These are phyloP conservation scores for Murina feae DNA, from an alignment of 2,113 vertebrate genomes.

Conservation along the genomic window DNA sequence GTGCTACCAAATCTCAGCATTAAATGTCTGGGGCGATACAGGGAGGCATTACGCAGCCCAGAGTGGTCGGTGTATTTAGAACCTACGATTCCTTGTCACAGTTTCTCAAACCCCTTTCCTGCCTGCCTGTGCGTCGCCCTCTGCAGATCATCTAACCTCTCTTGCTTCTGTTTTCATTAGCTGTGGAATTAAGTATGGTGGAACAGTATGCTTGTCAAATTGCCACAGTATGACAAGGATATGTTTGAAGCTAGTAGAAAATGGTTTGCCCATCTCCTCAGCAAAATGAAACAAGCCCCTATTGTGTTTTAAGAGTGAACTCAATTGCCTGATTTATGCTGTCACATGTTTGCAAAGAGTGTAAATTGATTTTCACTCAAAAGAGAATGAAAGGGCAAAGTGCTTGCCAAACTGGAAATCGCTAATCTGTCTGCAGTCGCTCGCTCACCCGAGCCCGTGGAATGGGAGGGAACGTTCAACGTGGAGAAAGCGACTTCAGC, in stretches of 20 bases:
- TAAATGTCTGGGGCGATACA: background rate
- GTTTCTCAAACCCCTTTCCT: background rate
- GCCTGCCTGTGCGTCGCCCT: background rate
- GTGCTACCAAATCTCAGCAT: background rate
- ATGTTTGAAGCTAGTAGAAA: slow-evolving; percentile 20
- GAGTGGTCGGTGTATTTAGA: background rate
- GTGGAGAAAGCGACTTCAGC: slow-evolving; percentile 60
- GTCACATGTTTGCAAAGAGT: slow-evolving; percentile 72
- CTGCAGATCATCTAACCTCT: background rate
- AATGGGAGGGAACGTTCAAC: slow-evolving; percentile 61
- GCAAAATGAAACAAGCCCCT: slow-evolving; percentile 54
- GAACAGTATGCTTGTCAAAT: slow-evolving; percentile 17
- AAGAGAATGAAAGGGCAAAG: slow-evolving; percentile 62
- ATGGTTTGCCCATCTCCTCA: slow-evolving; percentile 36
- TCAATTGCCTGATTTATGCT: slow-evolving; percentile 71
- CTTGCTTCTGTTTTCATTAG: slow-evolving; percentile 15
- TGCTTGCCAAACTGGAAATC: slow-evolving; percentile 69
- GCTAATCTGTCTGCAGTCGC: slow-evolving; percentile 64
- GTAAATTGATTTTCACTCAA: slow-evolving; percentile 71
- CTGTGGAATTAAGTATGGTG: background rate
- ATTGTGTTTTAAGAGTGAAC: slow-evolving; percentile 60
- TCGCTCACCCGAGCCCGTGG: slow-evolving; percentile 53
- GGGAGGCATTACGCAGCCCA: background rate
- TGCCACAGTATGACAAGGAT: background rate
- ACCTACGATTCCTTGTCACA: background rate